Base-by-base conservation (phyloP, 1,140 invertebrate genomes). In the Metopolophium dirhodum region DNA sequence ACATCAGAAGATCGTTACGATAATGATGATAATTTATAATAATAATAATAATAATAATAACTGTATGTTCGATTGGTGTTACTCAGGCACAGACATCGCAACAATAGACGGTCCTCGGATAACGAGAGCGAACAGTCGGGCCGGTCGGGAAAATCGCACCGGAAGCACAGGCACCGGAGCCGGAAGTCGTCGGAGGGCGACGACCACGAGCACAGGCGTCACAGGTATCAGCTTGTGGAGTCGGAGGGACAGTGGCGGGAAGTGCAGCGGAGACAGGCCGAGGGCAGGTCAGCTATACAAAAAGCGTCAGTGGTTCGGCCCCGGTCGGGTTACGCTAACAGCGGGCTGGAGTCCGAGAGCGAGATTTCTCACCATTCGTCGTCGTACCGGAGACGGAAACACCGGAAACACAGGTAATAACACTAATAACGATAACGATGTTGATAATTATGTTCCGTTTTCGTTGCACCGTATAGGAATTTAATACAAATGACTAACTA, bases 71-170 rank as follows among this genome's bases (percentile, higher is more conserved):
- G 61, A n/a, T 68, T 30, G 30, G 11, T 47, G 3, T 68, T 37
- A 91, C 95, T 95, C 94, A 96, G 96, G 95, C 96, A 96, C 94
- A 97, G 97, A 94, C 97, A 97, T 94, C 97, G 97, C 94, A 96
- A 97, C 88, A 77, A 77, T 77, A 97, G 97, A 95, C 96, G 97
- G 93, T 96, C 97, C 94, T 98, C 98, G 3, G 98, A 98, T 95
- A 98, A 98, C 94, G 98, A 98, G 95, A 98, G 98, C 94, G 98
- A 98, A 95, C 95, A 98, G 88, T 98, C 98, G 0, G 96, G 97
- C 92, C 96, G 97, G 37, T 98, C 98, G 7, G 97, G 97, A 41
- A 94, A 94, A 41, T 94, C 90, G 26, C 94, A 94, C 45, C 51
- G 94, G 37, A 61, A 88, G n/a, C 93, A 93, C 51, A 35, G 94